Evolutionary conservation across 2,888 invertebrate genomes (phyloP), one percentile per base, ranked within the genome.

Genomic region (Drosophila diplacantha): DNA sequence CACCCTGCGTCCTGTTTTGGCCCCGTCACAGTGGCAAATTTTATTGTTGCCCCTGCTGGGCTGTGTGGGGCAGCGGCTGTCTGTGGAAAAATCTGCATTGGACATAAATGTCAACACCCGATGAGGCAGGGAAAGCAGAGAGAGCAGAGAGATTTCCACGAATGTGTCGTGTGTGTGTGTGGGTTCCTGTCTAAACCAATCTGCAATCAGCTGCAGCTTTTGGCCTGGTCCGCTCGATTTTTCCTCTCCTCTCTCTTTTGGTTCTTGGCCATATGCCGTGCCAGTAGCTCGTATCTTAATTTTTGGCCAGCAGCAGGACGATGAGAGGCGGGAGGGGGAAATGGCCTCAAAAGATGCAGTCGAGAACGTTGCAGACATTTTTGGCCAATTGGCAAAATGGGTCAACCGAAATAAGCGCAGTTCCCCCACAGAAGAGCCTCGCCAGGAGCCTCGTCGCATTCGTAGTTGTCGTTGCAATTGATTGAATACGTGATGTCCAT

Each of bases 51-150:
- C 62, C 60, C 62, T 74, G 76, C 58, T 43, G 16, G 9, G 34
- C 14, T 39, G 39, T 39, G 26, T 31, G 7, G 34, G 39, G 32
- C 53, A 39, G 39, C 51, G 22, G 59, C 62, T 75, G 74, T 32
- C 51, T 52, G 35, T 55, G 69, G 71, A 74, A 83, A 80, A 81
- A 80, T 80, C 80, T 80, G 80, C 80, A 83, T 81, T 76, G 80
- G 84, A 80, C 84, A 82, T 80, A 80, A 83, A 80, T 81, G 80
- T 83, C 80, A 81, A 83, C 80, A 80, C 84, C 74, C 82, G 69
- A 54, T 54, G 38, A 67, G 69, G 39, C 58, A 29, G 22, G 35
- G 34, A 12, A 35, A n/a, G 44, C 39, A 37, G 26, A n/a, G 24
- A 24, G 24, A 24, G 31, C 35, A 38, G 50, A 63, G 64, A 46